Conservation (phyloP, 2,113 vertebrate genomes). For the Aythya baeri region DNA sequence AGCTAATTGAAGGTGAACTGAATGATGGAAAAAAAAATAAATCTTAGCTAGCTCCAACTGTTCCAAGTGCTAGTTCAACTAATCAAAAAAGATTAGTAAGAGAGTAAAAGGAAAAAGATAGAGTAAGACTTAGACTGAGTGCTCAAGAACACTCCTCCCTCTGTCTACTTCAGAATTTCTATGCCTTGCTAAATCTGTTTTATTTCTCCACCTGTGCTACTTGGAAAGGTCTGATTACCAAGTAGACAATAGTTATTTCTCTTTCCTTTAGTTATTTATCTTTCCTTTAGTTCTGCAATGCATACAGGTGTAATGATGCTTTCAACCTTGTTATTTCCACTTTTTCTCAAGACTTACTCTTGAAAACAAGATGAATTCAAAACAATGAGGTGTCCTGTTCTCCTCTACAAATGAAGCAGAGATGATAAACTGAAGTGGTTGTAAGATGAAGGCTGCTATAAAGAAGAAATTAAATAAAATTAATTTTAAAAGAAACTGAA, state of each 20-base stretch:
- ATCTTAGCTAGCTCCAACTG: neutral
- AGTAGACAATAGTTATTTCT: neutral
- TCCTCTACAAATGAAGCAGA: neutral
- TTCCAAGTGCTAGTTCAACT: neutral
- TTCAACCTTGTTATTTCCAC: neutral
- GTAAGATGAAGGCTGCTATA: neutral
- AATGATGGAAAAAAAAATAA: neutral
- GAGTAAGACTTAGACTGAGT: too few relatives aligned
- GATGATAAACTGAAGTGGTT: neutral
- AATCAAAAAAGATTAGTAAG: neutral
- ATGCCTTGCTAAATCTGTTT: neutral
- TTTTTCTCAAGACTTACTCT: neutral
- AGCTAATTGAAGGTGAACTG: neutral
- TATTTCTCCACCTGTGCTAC: neutral
- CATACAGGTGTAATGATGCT: neutral
- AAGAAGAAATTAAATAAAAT: neutral
- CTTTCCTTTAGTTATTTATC: neutral
- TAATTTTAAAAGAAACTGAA: neutral
- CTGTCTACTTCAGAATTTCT: neutral
- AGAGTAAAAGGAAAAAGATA: neutral
- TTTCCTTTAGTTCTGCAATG: neutral
- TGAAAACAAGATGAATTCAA: neutral
- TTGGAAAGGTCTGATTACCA: neutral
- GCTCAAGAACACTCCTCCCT: neutral
- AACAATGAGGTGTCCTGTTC: neutral